These are phyloP conservation scores for Polypterus bichir DNA, from an alignment of 2,113 vertebrate species.

Conservation along the genomic window DNA sequence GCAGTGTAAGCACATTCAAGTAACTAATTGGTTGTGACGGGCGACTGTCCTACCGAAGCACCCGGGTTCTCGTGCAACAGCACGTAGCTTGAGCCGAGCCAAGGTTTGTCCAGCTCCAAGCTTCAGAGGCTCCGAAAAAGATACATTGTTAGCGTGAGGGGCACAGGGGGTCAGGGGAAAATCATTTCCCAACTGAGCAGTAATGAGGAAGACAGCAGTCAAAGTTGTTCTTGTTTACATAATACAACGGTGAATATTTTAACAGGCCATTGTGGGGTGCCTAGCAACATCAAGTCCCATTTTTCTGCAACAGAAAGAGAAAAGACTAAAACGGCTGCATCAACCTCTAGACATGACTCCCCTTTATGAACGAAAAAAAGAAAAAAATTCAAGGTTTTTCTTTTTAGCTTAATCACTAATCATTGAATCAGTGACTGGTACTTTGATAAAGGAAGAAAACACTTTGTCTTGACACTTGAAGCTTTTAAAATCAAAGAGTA, in stretches of 20 bases:
- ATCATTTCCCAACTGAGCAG: conserved; percentile 32
- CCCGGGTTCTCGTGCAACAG: conserved; percentile 24
- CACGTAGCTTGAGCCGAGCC: conserved; percentile 37
- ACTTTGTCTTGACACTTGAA: too few species aligned
- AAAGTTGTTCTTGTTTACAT: conserved; percentile 12
- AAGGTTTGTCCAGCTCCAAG: conserved; percentile 19
- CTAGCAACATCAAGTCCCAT: not conserved
- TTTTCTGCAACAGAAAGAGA: not conserved
- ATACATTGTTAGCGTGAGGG: conserved; percentile 41
- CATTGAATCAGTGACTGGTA: too few species aligned
- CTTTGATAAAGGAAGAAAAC: too few species aligned
- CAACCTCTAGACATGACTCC: not conserved
- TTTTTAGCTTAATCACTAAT: too few species aligned
- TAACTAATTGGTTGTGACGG: conserved; percentile 52
- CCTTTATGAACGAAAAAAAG: too few species aligned
- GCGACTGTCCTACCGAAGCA: conserved; percentile 36
- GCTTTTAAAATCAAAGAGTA: too few species aligned
- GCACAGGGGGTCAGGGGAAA: conserved; percentile 34
- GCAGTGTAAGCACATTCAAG: conserved; percentile 39
- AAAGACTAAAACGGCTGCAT: not conserved
- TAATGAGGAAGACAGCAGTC: conserved; percentile 46
- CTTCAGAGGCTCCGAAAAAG: conserved; percentile 33
- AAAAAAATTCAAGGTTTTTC: too few species aligned
- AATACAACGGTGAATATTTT: conserved; percentile 25
- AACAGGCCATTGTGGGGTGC: not conserved